These are phyloP conservation scores for Antechinus stuartii DNA, from an alignment of 2,113 vertebrate species.

Conservation along the genomic window DNA sequence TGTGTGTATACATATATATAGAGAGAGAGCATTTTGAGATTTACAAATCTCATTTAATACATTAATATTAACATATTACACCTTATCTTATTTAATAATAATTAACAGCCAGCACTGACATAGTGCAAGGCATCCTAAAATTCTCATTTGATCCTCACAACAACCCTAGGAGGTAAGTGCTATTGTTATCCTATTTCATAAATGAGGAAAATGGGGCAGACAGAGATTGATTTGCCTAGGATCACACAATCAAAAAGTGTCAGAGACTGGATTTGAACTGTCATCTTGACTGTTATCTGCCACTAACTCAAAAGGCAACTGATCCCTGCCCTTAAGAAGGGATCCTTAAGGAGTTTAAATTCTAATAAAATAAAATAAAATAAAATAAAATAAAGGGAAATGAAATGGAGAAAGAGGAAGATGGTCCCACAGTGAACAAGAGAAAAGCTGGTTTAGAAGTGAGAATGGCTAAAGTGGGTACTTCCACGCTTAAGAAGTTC, in stretches of 20 bases:
- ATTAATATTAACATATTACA: too few relatives aligned
- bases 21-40: not conserved
- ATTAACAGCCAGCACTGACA: not conserved
- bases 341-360: too few relatives aligned
- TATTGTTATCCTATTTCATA: not conserved
- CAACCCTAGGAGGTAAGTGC: not conserved
- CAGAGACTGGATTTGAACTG: not conserved
- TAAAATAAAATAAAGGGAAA: not conserved
- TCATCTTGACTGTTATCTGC: not conserved
- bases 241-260: not conserved
- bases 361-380: not conserved
- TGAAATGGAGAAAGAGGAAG: not conserved
- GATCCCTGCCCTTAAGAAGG: not conserved
- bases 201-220: not conserved
- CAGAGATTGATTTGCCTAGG: not conserved
- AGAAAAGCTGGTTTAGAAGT: not conserved
- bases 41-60: not conserved
- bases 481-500: not conserved
- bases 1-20: not conserved
- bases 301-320: not conserved
- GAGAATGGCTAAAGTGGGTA: not conserved
- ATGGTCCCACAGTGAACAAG: not conserved
- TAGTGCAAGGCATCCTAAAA: not conserved
- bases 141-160: not conserved
- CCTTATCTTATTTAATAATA: not conserved